Base-by-base conservation (phyloP, 2,888 invertebrate species). In the Macropis europaea region DNA sequence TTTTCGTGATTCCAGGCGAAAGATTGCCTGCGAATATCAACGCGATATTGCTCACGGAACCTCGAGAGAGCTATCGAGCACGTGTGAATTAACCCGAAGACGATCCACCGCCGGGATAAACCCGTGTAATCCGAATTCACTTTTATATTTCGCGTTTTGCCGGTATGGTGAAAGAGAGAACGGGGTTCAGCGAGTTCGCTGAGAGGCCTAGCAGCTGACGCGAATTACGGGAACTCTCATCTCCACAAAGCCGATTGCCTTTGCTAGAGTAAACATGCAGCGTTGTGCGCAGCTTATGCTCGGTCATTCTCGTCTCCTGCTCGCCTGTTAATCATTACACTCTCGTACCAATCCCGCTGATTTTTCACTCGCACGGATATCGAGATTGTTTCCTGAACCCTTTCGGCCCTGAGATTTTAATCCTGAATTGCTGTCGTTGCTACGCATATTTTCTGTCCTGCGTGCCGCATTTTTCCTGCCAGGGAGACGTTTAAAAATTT, bases 101-200 rank as follows among this genome's bases (percentile, higher is more conserved):
- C 47, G 66, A 67, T 56, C 56, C 32, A 42, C 56, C 30, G 28
- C 48, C 54, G 32, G 43, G 60, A 61, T 53, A 36, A 45, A 30
- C 47, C 32, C 66, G 53, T 62, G 50, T 47, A 73, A 80, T 77
- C 67, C 75, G 73, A 77, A 79, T 79, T 75, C 72, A 73, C 68
- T 75, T 79, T 79, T 80, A 59, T 76, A 69, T 73, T 62, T 54
- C 73, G 24, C 47, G 60, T 34, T 28, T 40, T 40, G 2, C 30
- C 30, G 24, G 42, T 9, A 59, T 64, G 66, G 43, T 42, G 71
- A 74, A 66, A 68, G 70, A 59, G 60, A 74, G 74, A 74, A 64
- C 77, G 81, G 48, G 80, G 59, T 66, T 28, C 17, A 34, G 19
- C 43, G 64, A 61, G n/a, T 57, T 36, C 57, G n/a, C n/a, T n/a